Base-by-base conservation (phyloP, 2,888 invertebrate species). In the Clusia tigrina region DNA sequence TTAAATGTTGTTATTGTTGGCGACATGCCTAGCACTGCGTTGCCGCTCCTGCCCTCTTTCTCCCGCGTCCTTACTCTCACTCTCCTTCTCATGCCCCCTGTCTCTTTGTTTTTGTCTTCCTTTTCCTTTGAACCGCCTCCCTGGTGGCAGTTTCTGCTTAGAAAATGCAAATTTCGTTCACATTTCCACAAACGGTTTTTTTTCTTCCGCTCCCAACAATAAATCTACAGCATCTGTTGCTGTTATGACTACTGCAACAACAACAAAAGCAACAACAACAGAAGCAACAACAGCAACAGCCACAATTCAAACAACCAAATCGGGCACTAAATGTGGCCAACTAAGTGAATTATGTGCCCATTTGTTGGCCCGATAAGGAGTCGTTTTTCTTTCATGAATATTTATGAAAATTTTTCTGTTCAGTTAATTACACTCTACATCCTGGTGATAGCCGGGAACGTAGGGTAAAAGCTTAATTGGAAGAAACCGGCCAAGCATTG, bases 221-320 rank as follows among this genome's bases (percentile, higher is more conserved):
- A 42, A 42, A 42, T 42, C 42, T 42, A 17, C n/a, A n/a, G 42
- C 42, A 42, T 42, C 42, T 42, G 42, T 17, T 5, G 42, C n/a
- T 42, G 2, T 17, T 42, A 42, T n/a, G n/a, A n/a, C n/a, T n/a
- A 42, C 6, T 20, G 22, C 15, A 48, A 3, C 22, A 18, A 22
- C n/a, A 42, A 48, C 15, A 20, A 48, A 6, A 20, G 48, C 22
- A 48, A 22, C 48, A 48, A 22, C 42, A 42, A 42, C n/a, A 42
- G n/a, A 15, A 42, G 48, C 20, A 48, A 48, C 5, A 48, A 20
- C 48, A 48, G 5, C 18, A 2, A 20, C 48, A 48, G n/a, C 42
- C 48, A 48, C 18, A 48, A 48, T n/a, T n/a, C n/a, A n/a, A n/a
- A n/a, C n/a, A n/a, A n/a, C n/a, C n/a, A n/a, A n/a, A n/a, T n/a